A percentile compares a stretch with the other conserved stretches of the same genome.
Conservation (phyloP, 2,113 vertebrate genomes). For the Stigmatopora nigra region DNA sequence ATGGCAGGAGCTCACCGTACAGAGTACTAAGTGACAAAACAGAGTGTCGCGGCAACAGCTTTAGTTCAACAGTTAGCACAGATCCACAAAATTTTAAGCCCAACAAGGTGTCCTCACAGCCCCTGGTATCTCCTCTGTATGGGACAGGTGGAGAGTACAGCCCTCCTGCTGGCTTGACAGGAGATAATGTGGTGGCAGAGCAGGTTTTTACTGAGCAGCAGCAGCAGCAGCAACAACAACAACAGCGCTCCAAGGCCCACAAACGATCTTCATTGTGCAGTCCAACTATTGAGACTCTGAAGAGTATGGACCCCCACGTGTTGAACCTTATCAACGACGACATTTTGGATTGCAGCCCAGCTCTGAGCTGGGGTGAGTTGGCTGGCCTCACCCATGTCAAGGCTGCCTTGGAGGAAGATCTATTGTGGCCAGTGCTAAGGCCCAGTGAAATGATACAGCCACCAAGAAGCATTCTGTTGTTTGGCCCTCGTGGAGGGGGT, state of each 20-base stretch:
- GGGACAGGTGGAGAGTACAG: slow-evolving; percentile 74
- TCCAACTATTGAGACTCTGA: slow-evolving; percentile 70
- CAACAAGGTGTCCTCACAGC: slow-evolving; percentile 75
- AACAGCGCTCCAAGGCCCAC: slow-evolving; percentile 44
- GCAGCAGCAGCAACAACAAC: slow-evolving; percentile 49
- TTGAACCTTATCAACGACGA: slow-evolving; percentile 82
- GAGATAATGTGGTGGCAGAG: slow-evolving; percentile 65
- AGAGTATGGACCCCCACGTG: slow-evolving; percentile 74
- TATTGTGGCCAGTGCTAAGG: slow-evolving; percentile 87
- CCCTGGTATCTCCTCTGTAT: slow-evolving; percentile 75
- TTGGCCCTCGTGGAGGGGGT: slow-evolving; percentile 84
- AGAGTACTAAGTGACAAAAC: slow-evolving; percentile 68
- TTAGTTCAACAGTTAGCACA: slow-evolving; percentile 51
- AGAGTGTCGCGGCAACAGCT: slow-evolving; percentile 81
- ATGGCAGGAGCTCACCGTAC: slow-evolving; percentile 71
- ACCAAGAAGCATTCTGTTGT: slow-evolving; percentile 81
- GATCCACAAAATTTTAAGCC: slow-evolving; percentile 75
- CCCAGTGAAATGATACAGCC: slow-evolving; percentile 62
- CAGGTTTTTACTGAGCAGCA: slow-evolving; percentile 63
- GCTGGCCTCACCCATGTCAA: slow-evolving; percentile 81
- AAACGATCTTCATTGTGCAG: slow-evolving; percentile 58
- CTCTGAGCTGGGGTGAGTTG: slow-evolving; percentile 85
- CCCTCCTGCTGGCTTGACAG: slow-evolving; percentile 70
- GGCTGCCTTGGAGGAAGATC: slow-evolving; percentile 85
- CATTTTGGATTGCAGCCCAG: slow-evolving; percentile 79